Evolutionary conservation across 2,797 vertebrate species (phyloP).

Genomic region (Protonibea diacanthus): DNA sequence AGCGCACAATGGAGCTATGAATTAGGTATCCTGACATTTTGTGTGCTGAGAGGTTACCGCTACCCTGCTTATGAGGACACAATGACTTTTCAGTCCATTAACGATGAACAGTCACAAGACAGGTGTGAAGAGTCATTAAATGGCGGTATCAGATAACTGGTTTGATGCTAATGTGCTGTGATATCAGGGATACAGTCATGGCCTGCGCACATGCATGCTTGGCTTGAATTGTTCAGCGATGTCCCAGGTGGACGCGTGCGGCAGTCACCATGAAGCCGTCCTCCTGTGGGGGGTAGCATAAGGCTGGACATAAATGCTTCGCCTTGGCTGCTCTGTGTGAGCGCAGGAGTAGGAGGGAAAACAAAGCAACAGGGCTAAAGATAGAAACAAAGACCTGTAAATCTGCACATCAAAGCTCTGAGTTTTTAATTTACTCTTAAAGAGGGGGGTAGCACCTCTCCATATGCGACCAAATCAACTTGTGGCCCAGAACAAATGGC

Average conservation of each 20-base stretch:
- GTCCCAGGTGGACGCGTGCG: slow-evolving; percentile 49
- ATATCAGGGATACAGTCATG: slow-evolving; percentile 36
- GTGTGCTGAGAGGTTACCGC: slow-evolving; percentile 47
- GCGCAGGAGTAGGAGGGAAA: slow-evolving; percentile 36
- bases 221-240: slow-evolving; percentile 13
- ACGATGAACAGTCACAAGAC: slow-evolving; percentile 37
- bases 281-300: slow-evolving; percentile 35
- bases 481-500: slow-evolving; percentile 57
- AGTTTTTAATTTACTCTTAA: slow-evolving; percentile 59
- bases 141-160: slow-evolving; percentile 28
- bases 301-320: slow-evolving; percentile 44
- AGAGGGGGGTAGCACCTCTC: slow-evolving; percentile 52
- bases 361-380: slow-evolving; percentile 46
- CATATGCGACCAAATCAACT: slow-evolving; percentile 52
- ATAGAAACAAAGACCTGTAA: slow-evolving; percentile 59
- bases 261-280: slow-evolving; percentile 25
- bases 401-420: slow-evolving; percentile 66
- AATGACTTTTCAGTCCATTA: slow-evolving; percentile 66
- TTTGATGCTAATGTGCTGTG: slow-evolving; percentile 50
- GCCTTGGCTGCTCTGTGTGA: slow-evolving; percentile 34
- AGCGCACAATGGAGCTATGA: slow-evolving; percentile 62
- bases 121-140: slow-evolving; percentile 69
- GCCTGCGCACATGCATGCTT: slow-evolving; percentile 14
- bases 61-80: slow-evolving; percentile 48
- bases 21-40: slow-evolving; percentile 52